A percentile compares a stretch with the other conserved stretches of the same genome.
Evolutionary conservation across 1,140 invertebrate genomes (phyloP).

Genomic region (Heliothis virescens): DNA sequence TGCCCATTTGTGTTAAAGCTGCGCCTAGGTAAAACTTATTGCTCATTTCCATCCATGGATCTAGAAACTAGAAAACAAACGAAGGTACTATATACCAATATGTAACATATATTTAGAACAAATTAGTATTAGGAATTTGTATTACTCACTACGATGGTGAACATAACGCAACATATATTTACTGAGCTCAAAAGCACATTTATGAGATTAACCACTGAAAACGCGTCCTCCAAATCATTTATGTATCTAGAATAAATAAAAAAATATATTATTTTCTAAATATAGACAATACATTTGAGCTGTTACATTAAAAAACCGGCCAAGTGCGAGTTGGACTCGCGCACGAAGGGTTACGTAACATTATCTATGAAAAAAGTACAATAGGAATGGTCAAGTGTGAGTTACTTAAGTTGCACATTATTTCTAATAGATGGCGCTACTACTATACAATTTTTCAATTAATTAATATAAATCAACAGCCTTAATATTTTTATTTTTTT

Average conservation of each 20-base stretch:
- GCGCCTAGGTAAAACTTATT: constrained; percentile 77
- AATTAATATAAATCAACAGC: too few relatives aligned
- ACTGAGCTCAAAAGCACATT: constrained; percentile 77
- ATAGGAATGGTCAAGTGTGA: too few relatives aligned
- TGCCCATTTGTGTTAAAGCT: constrained; percentile 76
- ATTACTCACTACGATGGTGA: constrained; percentile 73
- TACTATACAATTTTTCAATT: too few relatives aligned
- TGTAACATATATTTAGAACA: neutral
- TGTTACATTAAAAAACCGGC: too few relatives aligned
- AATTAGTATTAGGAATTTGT: neutral
- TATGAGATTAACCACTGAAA: constrained; percentile 74
- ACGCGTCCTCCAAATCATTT: constrained; percentile 74
- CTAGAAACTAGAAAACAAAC: constrained; percentile 67
- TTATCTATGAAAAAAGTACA: too few relatives aligned
- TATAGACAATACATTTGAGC: neutral
- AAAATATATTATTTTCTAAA: neutral
- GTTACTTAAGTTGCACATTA: too few relatives aligned
- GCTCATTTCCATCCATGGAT: constrained; percentile 76
- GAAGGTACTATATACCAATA: neutral
- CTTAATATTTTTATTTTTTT: too few relatives aligned
- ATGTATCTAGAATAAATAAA: constrained; percentile 67
- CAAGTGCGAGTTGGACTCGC: too few relatives aligned
- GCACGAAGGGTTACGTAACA: too few relatives aligned
- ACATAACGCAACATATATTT: constrained; percentile 78
- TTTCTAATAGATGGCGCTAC: too few relatives aligned